Conservation (phyloP, 2,888 invertebrate genomes). For the Dasysyrphus albostriatus region DNA sequence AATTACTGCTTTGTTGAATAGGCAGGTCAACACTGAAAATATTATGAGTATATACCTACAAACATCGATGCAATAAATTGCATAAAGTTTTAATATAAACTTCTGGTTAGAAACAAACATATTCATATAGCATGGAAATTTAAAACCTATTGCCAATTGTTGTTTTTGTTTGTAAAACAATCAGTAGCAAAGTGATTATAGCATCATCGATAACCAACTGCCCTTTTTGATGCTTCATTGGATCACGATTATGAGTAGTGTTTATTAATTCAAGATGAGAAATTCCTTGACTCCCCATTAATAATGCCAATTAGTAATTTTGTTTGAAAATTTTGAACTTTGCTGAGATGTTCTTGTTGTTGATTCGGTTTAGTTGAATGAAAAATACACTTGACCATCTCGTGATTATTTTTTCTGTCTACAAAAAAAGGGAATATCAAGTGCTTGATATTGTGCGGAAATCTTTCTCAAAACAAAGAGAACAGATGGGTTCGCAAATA, state of each 20-base stretch:
- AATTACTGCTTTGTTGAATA: not conserved
- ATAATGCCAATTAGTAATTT: constrained; percentile 24
- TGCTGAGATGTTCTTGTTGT: not conserved
- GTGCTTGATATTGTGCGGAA: not conserved
- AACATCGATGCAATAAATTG: constrained; percentile 16
- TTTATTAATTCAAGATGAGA: constrained; percentile 9
- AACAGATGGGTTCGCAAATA: constrained; percentile 15
- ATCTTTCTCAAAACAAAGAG: not conserved
- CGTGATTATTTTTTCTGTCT: constrained; percentile 19
- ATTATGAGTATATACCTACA: not conserved
- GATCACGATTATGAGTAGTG: constrained; percentile 32
- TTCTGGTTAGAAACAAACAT: constrained; percentile 11
- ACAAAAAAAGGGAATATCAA: not conserved
- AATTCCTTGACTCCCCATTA: constrained; percentile 2
- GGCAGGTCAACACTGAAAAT: constrained; percentile 29
- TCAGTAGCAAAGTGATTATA: not conserved
- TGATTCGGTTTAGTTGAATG: not conserved
- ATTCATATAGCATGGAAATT: constrained; percentile 37
- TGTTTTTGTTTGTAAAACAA: not conserved
- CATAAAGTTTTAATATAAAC: constrained; percentile 14
- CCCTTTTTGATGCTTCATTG: constrained; percentile 48
- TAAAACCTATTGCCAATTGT: constrained; percentile 11
- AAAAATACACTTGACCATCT: constrained; percentile 16
- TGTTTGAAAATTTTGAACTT: not conserved
- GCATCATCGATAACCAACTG: constrained; percentile 63